A percentile compares a stretch with the other conserved stretches of the same genome.
Evolutionary conservation across 2,113 vertebrate species (phyloP).

Genomic region (Pterocles burchelli): DNA sequence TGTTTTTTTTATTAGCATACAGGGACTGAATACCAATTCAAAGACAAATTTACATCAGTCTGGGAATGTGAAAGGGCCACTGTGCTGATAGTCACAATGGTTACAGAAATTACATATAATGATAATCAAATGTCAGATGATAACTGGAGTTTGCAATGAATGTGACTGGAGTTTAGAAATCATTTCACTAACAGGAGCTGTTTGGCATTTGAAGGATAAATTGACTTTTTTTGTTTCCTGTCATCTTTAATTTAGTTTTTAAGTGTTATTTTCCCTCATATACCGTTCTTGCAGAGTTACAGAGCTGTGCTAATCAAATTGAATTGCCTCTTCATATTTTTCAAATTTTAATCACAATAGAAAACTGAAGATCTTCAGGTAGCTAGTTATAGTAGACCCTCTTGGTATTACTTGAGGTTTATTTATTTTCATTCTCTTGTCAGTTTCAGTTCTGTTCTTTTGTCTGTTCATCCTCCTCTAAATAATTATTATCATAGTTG

Average conservation of each 20-base stretch:
- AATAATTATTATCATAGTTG: not conserved
- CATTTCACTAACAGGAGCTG: not conserved
- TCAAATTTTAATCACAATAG: slow-evolving; percentile 5
- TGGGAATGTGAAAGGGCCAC: not conserved
- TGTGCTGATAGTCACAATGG: not conserved
- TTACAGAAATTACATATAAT: not conserved
- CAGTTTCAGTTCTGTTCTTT: not conserved
- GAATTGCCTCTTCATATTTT: not conserved
- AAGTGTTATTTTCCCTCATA: not conserved
- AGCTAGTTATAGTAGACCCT: not conserved
- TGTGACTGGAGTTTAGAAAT: not conserved
- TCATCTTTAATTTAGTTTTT: not conserved
- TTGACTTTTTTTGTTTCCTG: not conserved
- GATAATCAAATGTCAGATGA: not conserved
- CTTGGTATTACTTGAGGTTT: not conserved
- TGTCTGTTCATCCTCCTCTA: not conserved
- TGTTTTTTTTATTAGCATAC: not conserved
- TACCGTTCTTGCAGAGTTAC: not conserved
- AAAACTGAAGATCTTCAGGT: not conserved
- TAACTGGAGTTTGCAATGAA: not conserved
- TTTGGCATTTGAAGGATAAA: not conserved
- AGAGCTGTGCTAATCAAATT: not conserved
- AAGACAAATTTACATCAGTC: not conserved
- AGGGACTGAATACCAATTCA: not conserved
- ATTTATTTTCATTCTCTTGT: slow-evolving; percentile 11